phyloP scores from a whole-genome alignment of 2,888 invertebrate species.

The Drosophila quasianomalipes region DNA sequence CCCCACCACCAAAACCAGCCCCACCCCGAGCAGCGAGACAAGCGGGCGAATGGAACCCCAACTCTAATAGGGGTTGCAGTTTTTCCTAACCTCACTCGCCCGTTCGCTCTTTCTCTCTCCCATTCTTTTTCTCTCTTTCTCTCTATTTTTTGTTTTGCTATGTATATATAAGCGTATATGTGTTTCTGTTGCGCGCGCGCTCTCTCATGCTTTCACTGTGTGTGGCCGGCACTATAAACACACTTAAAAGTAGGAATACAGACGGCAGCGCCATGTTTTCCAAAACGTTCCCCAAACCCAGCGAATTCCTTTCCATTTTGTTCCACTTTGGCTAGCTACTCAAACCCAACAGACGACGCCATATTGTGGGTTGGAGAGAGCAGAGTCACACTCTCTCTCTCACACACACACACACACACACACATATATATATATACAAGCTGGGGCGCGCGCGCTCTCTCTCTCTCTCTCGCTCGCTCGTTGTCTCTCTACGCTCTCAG shows the following conservation, averaged over 20 bases:
- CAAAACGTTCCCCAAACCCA: conserved; percentile 67
- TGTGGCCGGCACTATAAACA: conserved; percentile 73
- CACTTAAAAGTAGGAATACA: conserved; percentile 68
- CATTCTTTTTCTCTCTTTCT: conserved; percentile 22
- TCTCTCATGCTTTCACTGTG: conserved; percentile 68
- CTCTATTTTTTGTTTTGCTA: not conserved
- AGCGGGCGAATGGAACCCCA: conserved; percentile 69
- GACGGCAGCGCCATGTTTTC: conserved; percentile 65
- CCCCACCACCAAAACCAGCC: conserved; percentile 19
- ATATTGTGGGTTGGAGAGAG: conserved; percentile 64
- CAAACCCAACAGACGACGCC: conserved; percentile 55
- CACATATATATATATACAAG: conserved; percentile 4
- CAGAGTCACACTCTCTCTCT: conserved; percentile 32
- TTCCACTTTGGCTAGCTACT: conserved; percentile 66
- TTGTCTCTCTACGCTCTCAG: conserved; percentile 33
- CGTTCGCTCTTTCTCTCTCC: conserved; percentile 13
- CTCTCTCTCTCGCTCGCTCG: conserved; percentile 19
- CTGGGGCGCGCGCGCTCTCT: conserved; percentile 21
- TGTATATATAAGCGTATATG: conserved; percentile 15
- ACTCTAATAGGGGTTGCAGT: conserved; percentile 78
- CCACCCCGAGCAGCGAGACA: conserved; percentile 25
- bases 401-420: conserved; percentile 9
- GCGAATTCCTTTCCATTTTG: conserved; percentile 78
- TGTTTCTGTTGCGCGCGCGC: conserved; percentile 69
- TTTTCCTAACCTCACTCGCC: conserved; percentile 61